phyloP scores from a whole-genome alignment of 2,888 invertebrate species.

The Elmis aenea region DNA sequence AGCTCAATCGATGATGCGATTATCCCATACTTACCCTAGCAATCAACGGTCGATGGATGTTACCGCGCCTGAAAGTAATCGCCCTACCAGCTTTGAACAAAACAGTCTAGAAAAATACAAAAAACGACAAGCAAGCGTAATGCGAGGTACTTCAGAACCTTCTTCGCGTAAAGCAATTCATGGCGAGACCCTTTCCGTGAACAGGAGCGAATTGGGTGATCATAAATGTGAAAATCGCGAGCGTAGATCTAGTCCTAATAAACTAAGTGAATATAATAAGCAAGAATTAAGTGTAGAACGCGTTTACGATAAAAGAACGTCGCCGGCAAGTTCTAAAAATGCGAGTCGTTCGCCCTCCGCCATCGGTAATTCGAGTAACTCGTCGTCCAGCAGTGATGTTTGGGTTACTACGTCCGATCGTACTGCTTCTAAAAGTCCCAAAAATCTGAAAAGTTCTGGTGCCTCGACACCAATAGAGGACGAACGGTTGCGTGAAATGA shows the following conservation, averaged over 20 bases:
- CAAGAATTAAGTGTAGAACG: slow-evolving; percentile 15
- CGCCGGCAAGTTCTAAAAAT: slow-evolving; percentile 31
- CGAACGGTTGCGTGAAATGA: slow-evolving; percentile 43
- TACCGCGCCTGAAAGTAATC: slow-evolving; percentile 18
- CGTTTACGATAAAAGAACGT: slow-evolving; percentile 16
- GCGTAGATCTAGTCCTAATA: slow-evolving; percentile 31
- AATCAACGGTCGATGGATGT: slow-evolving; percentile 46
- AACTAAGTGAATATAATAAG: slow-evolving; percentile 17
- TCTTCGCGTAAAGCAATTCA: too few species aligned
- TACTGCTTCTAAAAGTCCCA: slow-evolving; percentile 48
- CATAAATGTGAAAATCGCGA: slow-evolving; percentile 11
- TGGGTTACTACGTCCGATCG: slow-evolving; percentile 52
- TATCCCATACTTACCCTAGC: slow-evolving; percentile 53
- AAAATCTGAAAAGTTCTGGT: slow-evolving; percentile 48
- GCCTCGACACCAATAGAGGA: slow-evolving; percentile 52
- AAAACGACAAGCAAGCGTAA: slow-evolving; percentile 13
- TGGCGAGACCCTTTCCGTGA: slow-evolving; percentile 7
- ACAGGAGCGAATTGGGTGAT: slow-evolving; percentile 9
- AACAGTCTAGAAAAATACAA: slow-evolving; percentile 21
- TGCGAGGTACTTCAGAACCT: slow-evolving; percentile 4
- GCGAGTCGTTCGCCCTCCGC: slow-evolving; percentile 37
- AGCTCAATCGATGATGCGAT: slow-evolving; percentile 43
- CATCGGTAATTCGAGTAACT: slow-evolving; percentile 35
- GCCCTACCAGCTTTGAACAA: too few species aligned
- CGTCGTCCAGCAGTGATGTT: slow-evolving; percentile 52